Evolutionary conservation across 2,113 vertebrate species (phyloP).

Genomic region (Bungarus multicinctus): DNA sequence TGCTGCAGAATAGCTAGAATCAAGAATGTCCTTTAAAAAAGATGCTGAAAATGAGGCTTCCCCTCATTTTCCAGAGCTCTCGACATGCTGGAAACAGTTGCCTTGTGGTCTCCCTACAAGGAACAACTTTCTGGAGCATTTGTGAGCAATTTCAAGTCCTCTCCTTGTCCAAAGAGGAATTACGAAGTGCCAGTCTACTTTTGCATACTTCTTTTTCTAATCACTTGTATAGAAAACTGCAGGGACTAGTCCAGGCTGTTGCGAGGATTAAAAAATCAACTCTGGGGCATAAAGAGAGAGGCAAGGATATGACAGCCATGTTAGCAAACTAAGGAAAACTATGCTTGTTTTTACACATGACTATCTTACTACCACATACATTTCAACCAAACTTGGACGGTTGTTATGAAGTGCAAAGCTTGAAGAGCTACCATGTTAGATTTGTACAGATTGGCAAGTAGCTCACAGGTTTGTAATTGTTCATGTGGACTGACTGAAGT

Average conservation of each 20-base stretch:
- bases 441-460: background rate
- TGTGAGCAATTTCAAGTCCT: background rate
- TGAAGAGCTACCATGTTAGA: background rate
- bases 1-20: background rate
- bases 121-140: background rate
- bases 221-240: background rate
- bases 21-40: background rate
- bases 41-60: background rate
- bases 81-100: background rate
- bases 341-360: background rate
- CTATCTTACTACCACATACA: background rate
- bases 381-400: background rate
- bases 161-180: background rate
- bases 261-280: background rate
- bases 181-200: background rate
- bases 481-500: background rate
- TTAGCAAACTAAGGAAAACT: background rate
- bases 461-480: background rate
- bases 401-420: background rate
- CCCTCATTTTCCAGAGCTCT: background rate
- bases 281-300: background rate
- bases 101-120: background rate
- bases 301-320: background rate
- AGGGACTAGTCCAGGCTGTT: background rate
- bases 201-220: background rate